Percentiles rank a stretch among this genome's conserved stretches.
phyloP scores from a whole-genome alignment of 2,797 vertebrate genomes.

The Pangasius larnaudii region DNA sequence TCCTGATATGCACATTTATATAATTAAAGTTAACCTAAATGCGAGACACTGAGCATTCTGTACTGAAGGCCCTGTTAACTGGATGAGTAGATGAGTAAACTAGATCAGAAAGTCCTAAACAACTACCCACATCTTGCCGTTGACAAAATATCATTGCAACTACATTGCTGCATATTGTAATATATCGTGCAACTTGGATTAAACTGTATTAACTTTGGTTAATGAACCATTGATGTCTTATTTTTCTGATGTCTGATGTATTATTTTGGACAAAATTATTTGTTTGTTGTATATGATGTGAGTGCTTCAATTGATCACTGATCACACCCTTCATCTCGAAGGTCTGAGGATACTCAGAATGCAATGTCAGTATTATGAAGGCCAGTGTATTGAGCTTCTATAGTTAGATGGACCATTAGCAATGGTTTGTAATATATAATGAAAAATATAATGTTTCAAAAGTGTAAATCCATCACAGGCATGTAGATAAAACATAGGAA shows the following conservation, averaged over 20 bases:
- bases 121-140: not conserved
- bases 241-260: not conserved
- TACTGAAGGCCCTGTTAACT: not conserved
- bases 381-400: not conserved
- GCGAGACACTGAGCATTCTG: not conserved
- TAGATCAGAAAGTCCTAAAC: not conserved
- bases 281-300: not conserved
- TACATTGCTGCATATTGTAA: not conserved
- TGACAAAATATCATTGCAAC: not conserved
- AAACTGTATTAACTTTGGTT: not conserved
- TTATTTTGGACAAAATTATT: not conserved
- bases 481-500: not conserved
- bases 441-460: not conserved
- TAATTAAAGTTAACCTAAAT: not conserved
- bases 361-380: not conserved
- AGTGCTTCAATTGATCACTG: not conserved
- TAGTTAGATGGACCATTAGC: not conserved
- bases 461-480: not conserved
- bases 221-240: not conserved
- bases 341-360: not conserved
- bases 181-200: not conserved
- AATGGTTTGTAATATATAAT: not conserved
- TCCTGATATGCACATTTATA: not conserved
- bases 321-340: not conserved
- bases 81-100: not conserved